Percentiles rank a stretch among this genome's conserved stretches.
Conservation (phyloP, 1,140 invertebrate genomes). For the Drosophila parvula region DNA sequence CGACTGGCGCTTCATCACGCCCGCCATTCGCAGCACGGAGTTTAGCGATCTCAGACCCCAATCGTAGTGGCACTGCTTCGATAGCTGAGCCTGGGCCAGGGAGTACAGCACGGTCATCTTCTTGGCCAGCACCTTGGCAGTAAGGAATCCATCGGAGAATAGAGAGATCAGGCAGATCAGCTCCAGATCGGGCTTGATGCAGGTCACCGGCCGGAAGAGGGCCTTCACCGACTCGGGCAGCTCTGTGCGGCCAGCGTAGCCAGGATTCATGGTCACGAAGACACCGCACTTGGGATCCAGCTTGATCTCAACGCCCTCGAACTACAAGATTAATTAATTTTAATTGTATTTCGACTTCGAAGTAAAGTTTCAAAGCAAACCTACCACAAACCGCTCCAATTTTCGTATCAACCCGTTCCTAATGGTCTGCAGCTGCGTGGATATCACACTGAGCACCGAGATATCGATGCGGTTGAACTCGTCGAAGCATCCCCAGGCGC, state of each 20-base stretch:
- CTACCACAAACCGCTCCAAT: slow-evolving; percentile 89
- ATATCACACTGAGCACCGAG: slow-evolving; percentile 95
- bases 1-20: slow-evolving; percentile 91
- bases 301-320: slow-evolving; percentile 92
- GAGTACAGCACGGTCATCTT: slow-evolving; percentile 97
- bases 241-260: slow-evolving; percentile 94
- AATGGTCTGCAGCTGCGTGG: slow-evolving; percentile 95
- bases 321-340: slow-evolving; percentile 85
- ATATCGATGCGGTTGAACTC: slow-evolving; percentile 96
- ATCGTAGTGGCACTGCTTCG: slow-evolving; percentile 96
- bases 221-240: slow-evolving; percentile 96
- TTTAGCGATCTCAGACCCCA: slow-evolving; percentile 96
- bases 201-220: slow-evolving; percentile 94
- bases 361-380: slow-evolving; percentile 28
- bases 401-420: slow-evolving; percentile 91
- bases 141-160: slow-evolving; percentile 95
- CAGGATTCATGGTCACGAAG: slow-evolving; percentile 97
- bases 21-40: slow-evolving; percentile 94
- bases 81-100: slow-evolving; percentile 92
- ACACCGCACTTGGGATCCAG: slow-evolving; percentile 94
- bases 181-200: slow-evolving; percentile 94
- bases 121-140: slow-evolving; percentile 94
- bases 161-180: slow-evolving; percentile 96
- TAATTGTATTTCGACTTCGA: background rate
- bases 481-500: slow-evolving; percentile 95